phyloP scores from a whole-genome alignment of 2,113 vertebrate genomes.

The human (Homo sapiens) region GRCh38 chr6:155436501-155437000 shows the following conservation, averaged over 20 bases:
- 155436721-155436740: constrained; percentile 72
- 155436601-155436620: neutral
- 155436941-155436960: constrained; percentile 69
- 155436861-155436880: constrained; percentile 79
- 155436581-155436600: neutral
- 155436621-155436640: neutral
- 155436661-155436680: neutral
- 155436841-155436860: constrained; percentile 72
- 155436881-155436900: constrained; percentile 74
- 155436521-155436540: constrained; percentile 86
- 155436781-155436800: constrained; percentile 78
- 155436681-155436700: constrained; percentile 42
- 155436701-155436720: constrained; percentile 71
- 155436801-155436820: constrained; percentile 79
- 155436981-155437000: constrained; percentile 52
- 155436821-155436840: constrained; percentile 76
- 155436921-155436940: constrained; percentile 58
- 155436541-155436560: constrained; percentile 79
- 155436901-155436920: constrained; percentile 76
- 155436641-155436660: rapidly evolving
- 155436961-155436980: constrained; percentile 52
- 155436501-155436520: constrained; percentile 85
- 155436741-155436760: constrained; percentile 76
- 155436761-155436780: constrained; percentile 68
- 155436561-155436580: constrained; percentile 58